phyloP scores from a whole-genome alignment of 2,113 vertebrate genomes.

The Arvicanthis niloticus region DNA sequence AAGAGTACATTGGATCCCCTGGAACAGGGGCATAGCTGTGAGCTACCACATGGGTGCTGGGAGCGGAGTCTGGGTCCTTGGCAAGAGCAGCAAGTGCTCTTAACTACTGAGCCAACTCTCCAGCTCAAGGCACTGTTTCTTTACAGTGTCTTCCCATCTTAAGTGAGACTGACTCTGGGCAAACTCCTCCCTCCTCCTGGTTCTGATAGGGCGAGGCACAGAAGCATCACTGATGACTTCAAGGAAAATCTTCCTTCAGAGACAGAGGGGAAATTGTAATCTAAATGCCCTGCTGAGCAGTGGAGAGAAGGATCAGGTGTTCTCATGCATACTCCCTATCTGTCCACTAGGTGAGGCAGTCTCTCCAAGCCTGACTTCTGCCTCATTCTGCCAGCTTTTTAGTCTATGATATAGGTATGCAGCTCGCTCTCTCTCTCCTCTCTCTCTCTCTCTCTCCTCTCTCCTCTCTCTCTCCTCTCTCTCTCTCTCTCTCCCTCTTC shows the following conservation, averaged over 20 bases:
- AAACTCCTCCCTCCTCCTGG: too few relatives aligned
- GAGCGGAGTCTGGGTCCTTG: background rate
- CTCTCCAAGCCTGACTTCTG: background rate
- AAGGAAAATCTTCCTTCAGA: background rate
- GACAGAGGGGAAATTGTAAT: background rate
- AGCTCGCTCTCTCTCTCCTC: background rate
- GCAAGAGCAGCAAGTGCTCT: background rate
- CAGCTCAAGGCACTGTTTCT: background rate
- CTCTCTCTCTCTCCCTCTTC: background rate
- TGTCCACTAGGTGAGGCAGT: background rate
- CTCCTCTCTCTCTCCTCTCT: background rate
- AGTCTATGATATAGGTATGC: too few relatives aligned
- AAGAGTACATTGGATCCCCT: background rate
- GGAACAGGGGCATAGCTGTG: background rate
- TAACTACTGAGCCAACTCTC: background rate
- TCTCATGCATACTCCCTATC: background rate
- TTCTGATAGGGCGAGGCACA: background rate
- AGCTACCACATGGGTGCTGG: background rate
- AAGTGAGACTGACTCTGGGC: background rate
- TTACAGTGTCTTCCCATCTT: background rate
- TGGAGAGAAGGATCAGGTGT: accelerated
- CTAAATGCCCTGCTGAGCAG: too few relatives aligned
- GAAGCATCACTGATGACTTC: background rate
- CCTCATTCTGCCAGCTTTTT: background rate
- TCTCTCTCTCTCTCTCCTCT: background rate